phyloP scores from a whole-genome alignment of 2,888 invertebrate species.

The Platerodrilus igneus region DNA sequence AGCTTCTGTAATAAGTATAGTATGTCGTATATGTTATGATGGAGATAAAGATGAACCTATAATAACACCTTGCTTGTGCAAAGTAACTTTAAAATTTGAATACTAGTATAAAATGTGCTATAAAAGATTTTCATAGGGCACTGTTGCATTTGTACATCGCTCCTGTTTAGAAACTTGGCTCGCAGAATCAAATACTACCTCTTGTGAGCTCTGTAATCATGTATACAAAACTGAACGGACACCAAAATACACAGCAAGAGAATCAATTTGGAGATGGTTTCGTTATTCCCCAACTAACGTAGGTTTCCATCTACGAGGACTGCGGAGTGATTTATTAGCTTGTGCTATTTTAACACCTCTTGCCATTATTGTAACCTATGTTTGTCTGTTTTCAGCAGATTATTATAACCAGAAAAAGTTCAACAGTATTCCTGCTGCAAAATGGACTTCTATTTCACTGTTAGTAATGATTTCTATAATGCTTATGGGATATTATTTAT shows the following conservation, averaged over 20 bases:
- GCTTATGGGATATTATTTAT: constrained; percentile 51
- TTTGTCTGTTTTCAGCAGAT: constrained; percentile 51
- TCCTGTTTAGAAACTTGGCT: constrained; percentile 73
- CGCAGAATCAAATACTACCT: constrained; percentile 64
- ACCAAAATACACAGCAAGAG: constrained; percentile 55
- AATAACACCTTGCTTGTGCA: constrained; percentile 51
- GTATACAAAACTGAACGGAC: constrained; percentile 61
- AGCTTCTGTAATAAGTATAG: constrained; percentile 40
- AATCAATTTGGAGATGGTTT: constrained; percentile 59
- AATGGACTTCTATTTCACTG: constrained; percentile 50
- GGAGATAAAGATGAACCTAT: constrained; percentile 46
- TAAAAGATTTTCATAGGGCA: constrained; percentile 54
- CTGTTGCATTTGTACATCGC: constrained; percentile 68
- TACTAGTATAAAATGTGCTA: background rate
- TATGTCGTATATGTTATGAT: constrained; percentile 53
- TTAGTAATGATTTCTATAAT: constrained; percentile 50
- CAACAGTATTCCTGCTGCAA: constrained; percentile 47
- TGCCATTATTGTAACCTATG: constrained; percentile 51
- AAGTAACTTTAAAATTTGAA: constrained; percentile 40
- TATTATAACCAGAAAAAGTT: constrained; percentile 50
- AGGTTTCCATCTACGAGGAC: constrained; percentile 38
- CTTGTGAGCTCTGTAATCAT: constrained; percentile 70
- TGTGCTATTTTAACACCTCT: constrained; percentile 56
- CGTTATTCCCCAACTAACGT: constrained; percentile 37
- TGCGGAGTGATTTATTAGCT: constrained; percentile 53